Percentiles rank a stretch among this genome's conserved stretches.
phyloP scores from a whole-genome alignment of 2,113 vertebrate species.

The Telmatochromis sp. region DNA sequence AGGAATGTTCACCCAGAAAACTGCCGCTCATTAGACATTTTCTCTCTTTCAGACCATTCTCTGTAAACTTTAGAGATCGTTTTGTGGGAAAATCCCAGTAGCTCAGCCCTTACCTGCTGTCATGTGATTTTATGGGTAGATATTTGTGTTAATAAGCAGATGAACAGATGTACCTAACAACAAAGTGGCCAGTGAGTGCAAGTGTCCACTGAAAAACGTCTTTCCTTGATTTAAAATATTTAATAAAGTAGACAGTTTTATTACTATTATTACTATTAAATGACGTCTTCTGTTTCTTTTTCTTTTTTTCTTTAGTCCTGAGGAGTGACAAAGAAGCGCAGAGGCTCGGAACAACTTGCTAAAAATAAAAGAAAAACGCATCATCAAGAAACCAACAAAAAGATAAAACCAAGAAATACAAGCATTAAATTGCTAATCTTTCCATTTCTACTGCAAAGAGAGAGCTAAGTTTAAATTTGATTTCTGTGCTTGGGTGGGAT shows the following conservation, averaged over 20 bases:
- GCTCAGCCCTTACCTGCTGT: not conserved
- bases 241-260: not conserved
- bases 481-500: conserved; percentile 27
- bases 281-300: not conserved
- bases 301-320: conserved; percentile 8
- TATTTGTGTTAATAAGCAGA: not conserved
- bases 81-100: not conserved
- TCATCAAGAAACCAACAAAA: conserved; percentile 56
- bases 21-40: not conserved
- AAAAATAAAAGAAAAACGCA: conserved; percentile 51
- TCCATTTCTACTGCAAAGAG: conserved; percentile 58
- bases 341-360: conserved; percentile 42
- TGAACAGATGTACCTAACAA: not conserved
- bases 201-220: not conserved
- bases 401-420: conserved; percentile 39
- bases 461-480: conserved; percentile 41
- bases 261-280: no score
- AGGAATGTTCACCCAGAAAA: not conserved
- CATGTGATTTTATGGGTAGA: not conserved
- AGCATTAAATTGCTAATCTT: conserved; percentile 66
- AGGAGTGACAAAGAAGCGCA: conserved; percentile 21
- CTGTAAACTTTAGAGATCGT: not conserved
- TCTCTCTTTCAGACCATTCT: not conserved
- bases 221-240: not conserved
- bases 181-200: not conserved